Evolutionary conservation across 2,888 invertebrate species (phyloP).

Genomic region (Aproaerema taeniolella): DNA sequence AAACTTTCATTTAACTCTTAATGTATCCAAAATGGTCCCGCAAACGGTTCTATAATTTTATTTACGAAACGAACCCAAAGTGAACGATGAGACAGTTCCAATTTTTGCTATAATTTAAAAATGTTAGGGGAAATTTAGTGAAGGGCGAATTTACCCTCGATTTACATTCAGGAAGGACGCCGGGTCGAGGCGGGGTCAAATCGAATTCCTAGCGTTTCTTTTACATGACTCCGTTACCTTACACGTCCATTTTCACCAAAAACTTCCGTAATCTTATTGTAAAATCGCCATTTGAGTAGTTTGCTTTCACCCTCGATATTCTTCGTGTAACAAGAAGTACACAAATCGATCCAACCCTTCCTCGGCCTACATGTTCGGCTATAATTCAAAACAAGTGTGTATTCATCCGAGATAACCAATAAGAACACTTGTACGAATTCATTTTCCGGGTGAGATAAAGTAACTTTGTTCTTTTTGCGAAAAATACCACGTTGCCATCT

Average conservation of each 20-base stretch:
- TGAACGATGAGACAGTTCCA: constrained; percentile 30
- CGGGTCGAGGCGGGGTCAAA: constrained; percentile 53
- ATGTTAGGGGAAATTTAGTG: constrained; percentile 47
- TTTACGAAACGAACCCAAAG: constrained; percentile 21
- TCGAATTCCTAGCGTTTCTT: constrained; percentile 69
- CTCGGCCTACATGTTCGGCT: too few species aligned
- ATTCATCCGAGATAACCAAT: constrained; percentile 30
- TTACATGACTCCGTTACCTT: constrained; percentile 42
- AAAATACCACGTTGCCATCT: constrained; percentile 41
- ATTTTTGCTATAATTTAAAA: constrained; percentile 52
- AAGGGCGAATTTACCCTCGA: constrained; percentile 51
- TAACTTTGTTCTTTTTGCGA: constrained; percentile 37
- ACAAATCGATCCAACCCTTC: too few species aligned
- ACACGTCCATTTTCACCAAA: constrained; percentile 28
- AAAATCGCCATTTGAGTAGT: constrained; percentile 26
- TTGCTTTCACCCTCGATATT: constrained; percentile 5
- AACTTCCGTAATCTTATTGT: constrained; percentile 27
- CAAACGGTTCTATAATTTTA: constrained; percentile 18
- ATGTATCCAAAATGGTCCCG: constrained; percentile 7
- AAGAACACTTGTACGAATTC: constrained; percentile 27
- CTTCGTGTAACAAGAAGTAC: too few species aligned
- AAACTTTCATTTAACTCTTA: background rate
- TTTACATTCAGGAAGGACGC: constrained; percentile 67
- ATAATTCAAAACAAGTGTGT: constrained; percentile 33
- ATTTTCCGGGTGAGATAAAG: constrained; percentile 35